Conservation (phyloP, 1,140 invertebrate genomes). For the Diabrotica virgifera region DNA sequence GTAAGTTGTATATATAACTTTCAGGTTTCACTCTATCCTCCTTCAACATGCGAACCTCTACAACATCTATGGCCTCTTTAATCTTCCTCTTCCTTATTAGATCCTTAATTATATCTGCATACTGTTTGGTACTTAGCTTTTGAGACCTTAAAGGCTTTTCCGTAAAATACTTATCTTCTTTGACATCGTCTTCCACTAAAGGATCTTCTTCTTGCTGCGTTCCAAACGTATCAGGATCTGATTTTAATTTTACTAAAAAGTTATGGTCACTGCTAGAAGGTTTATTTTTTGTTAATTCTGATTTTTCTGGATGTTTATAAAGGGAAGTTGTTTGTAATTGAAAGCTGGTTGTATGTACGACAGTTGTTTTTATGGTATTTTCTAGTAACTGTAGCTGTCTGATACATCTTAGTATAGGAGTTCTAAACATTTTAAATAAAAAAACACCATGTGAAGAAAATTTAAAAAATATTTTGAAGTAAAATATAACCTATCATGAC, state of each 20-base stretch:
- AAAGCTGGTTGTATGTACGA: no score
- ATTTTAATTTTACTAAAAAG: conserved; percentile 39
- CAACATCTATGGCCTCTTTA: conserved; percentile 69
- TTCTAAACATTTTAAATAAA: no score
- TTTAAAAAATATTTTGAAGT: no score
- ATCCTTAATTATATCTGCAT: conserved; percentile 66
- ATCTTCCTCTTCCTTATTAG: conserved; percentile 60
- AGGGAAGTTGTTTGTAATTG: neutral
- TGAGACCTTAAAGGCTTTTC: conserved; percentile 48
- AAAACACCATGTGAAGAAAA: no score
- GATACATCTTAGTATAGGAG: no score
- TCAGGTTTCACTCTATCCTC: conserved; percentile 75
- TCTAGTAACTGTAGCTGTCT: no score
- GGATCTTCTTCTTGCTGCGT: conserved; percentile 40
- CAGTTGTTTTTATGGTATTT: no score
- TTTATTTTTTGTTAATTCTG: neutral
- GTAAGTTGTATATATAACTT: conserved; percentile 73
- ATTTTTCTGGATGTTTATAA: neutral
- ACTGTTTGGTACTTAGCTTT: conserved; percentile 58
- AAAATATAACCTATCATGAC: no score
- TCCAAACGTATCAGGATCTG: conserved; percentile 57
- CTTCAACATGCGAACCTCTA: conserved; percentile 70
- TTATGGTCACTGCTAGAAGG: conserved; percentile 28
- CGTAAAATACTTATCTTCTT: conserved; percentile 55
- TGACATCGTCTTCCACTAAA: conserved; percentile 53